These are phyloP conservation scores for Oreotrochilus melanogaster DNA, from an alignment of 2,113 vertebrate genomes.

Conservation along the genomic window DNA sequence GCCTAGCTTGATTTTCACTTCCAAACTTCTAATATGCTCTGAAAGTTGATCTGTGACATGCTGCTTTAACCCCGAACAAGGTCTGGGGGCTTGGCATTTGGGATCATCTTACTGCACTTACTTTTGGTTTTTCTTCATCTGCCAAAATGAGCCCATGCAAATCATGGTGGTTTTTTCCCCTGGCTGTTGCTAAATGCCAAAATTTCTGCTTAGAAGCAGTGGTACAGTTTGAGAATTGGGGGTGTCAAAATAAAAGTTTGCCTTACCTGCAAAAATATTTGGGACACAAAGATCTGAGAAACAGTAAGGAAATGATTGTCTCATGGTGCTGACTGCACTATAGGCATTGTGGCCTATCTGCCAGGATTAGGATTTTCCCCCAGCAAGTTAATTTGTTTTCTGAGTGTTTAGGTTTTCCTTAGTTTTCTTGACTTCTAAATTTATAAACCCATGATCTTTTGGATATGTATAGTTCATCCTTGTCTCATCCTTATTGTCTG, in stretches of 20 bases:
- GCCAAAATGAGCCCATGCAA: neutral
- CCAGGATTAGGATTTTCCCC: neutral
- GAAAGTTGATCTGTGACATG: neutral
- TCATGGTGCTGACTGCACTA: accelerated
- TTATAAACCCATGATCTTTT: neutral
- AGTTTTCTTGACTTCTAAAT: neutral
- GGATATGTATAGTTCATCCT: accelerated
- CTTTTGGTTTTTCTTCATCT: neutral
- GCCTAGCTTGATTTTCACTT: neutral
- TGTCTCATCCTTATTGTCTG: neutral
- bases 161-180: neutral
- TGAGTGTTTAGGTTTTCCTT: neutral
- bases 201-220: neutral
- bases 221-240: neutral
- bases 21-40: neutral
- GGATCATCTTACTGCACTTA: neutral
- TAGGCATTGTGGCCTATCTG: neutral
- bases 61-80: neutral
- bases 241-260: neutral
- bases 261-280: neutral
- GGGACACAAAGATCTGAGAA: neutral
- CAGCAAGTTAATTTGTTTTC: neutral
- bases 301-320: neutral
- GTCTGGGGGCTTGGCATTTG: neutral
- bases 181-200: neutral